A percentile compares a stretch with the other conserved stretches of the same genome.
phyloP scores from a whole-genome alignment of 2,888 invertebrate genomes.

The Rhorus exstirpatorius region DNA sequence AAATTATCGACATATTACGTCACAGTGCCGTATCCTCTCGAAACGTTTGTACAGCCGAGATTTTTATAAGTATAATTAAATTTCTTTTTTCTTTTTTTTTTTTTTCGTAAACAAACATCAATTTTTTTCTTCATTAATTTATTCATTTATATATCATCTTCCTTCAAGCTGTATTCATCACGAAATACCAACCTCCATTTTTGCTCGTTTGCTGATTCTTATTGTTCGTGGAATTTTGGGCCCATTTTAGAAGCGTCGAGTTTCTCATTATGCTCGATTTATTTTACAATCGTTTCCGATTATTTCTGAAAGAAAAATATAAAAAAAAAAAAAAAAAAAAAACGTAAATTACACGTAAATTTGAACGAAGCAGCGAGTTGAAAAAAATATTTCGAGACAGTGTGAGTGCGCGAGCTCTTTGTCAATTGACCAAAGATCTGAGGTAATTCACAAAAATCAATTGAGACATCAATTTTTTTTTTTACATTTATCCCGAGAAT shows the following conservation, averaged over 20 bases:
- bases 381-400: background rate
- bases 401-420: no score
- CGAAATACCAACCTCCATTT: conserved; percentile 81
- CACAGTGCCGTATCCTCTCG: background rate
- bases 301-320: conserved; percentile 59
- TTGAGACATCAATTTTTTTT: no score
- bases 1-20: conserved; percentile 50
- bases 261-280: conserved; percentile 86
- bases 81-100: no score
- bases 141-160: background rate
- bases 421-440: no score
- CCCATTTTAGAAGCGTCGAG: conserved; percentile 88
- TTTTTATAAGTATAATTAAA: background rate
- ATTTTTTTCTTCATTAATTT: background rate
- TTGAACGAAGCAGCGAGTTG: background rate
- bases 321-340: conserved; percentile 6
- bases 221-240: conserved; percentile 87
- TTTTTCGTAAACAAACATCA: background rate
- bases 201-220: conserved; percentile 84
- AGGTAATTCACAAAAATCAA: no score
- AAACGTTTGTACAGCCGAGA: background rate
- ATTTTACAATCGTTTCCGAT: conserved; percentile 49
- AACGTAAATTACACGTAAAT: background rate
- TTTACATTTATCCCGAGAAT: no score
- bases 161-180: background rate